Base-by-base conservation (phyloP, 1,140 invertebrate species). In the Macrostomum lignano region DNA sequence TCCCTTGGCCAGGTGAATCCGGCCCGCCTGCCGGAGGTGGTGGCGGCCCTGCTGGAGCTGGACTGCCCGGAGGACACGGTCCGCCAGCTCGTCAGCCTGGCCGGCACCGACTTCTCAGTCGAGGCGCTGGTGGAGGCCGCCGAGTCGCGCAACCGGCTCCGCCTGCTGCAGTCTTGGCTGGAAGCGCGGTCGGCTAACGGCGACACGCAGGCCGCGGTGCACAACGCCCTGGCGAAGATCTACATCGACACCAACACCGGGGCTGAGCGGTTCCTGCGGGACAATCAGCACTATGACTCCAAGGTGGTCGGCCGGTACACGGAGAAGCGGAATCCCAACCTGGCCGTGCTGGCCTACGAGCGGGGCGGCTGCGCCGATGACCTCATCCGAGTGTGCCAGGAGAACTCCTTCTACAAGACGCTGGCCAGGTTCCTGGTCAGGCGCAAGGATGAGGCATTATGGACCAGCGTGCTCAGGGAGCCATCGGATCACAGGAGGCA, bases 241-340 rank as follows among this genome's bases (percentile, higher is more conserved):
- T 96, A 98, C 62, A 98, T 98, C 43, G 91, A 98, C 53, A 82
- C 81, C 37, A 98, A 98, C 57, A 96, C 96, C 47, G 96, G 96
- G 59, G 82, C 91, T 1, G 91, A 98, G 51, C 64, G 86, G 49
- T 98, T 93, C 63, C 65, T 98, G 46, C 74, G 72, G 60, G 74
- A 79, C 44, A 79, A 79, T 54, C 70, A 73, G 46, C 74, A 69
- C 47, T 96, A 98, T 53, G 91, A 98, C 51, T 88, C 81, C 32
- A 65, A 73, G 39, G 79, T 91, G 7, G 82, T 96, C 22, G 91
- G 91, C n/a, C 58, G 59, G 39, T 98, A 98, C 57, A 98, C 91
- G 60, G 91, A 98, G 54, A 98, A 96, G 59, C 70, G 91, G 44
- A 86, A 98, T 62, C 91, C 91, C 3, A 88, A 98, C 61, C 63